These are phyloP conservation scores for Hippasteria phrygiana DNA, from an alignment of 53 echinoderm and acorn worm species.

Conservation along the genomic window DNA sequence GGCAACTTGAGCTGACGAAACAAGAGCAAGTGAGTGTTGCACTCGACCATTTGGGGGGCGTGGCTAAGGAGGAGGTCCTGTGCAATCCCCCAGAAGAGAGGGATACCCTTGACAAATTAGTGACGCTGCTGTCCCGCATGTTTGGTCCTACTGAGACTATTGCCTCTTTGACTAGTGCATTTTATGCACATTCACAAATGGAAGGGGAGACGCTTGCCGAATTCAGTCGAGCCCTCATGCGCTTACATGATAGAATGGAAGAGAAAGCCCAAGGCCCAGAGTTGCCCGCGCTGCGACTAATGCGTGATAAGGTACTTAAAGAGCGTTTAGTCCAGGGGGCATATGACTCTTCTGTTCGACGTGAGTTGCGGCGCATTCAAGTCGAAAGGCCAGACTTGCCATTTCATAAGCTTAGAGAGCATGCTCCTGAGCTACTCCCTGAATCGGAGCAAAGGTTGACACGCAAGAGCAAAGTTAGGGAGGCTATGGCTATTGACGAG, in stretches of 20 bases:
- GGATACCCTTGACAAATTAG: not conserved
- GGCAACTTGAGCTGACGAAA: not conserved
- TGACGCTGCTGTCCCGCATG: not conserved
- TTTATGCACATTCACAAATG: slow-evolving; percentile 20
- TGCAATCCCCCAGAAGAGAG: slow-evolving; percentile 15
- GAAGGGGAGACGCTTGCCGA: slow-evolving; percentile 33
- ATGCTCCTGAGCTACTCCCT: not conserved
- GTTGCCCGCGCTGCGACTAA: slow-evolving; percentile 10
- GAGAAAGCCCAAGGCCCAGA: slow-evolving; percentile 17
- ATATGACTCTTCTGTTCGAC: not conserved
- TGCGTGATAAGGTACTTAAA: slow-evolving; percentile 23
- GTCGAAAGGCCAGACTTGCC: not conserved
- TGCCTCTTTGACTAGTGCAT: slow-evolving; percentile 18
- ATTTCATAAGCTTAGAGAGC: slow-evolving; percentile 11
- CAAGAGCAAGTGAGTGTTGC: slow-evolving; percentile 18
- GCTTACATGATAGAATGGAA: slow-evolving; percentile 44
- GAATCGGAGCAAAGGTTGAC: not conserved
- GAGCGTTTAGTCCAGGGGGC: slow-evolving; percentile 14
- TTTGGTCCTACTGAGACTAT: slow-evolving; percentile 23
- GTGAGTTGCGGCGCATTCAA: not conserved
- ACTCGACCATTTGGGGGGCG: slow-evolving; percentile 29
- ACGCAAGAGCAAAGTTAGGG: not conserved
- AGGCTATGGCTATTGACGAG: not conserved
- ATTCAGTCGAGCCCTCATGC: slow-evolving; percentile 42
- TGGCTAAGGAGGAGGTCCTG: slow-evolving; percentile 40